phyloP scores from a whole-genome alignment of 2,888 invertebrate species.

The Ypsolopha scabrella region DNA sequence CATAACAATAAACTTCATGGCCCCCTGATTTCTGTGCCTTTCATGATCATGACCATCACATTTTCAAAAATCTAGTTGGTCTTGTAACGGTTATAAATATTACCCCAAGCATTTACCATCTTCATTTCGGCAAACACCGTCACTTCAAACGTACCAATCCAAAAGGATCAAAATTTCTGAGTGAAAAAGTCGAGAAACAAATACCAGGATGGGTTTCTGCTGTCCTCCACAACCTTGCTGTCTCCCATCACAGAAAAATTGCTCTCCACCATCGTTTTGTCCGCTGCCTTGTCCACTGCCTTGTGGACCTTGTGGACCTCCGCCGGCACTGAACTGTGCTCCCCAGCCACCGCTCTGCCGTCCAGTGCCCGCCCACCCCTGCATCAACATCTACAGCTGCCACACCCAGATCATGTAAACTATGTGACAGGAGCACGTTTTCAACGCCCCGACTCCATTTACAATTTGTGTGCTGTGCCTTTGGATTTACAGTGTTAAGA shows the following conservation, averaged over 20 bases:
- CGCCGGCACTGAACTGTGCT: conserved; percentile 28
- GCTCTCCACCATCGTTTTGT: too few species aligned
- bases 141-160: not conserved
- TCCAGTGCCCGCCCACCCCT: conserved; percentile 33
- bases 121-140: not conserved
- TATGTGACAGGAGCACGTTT: too few species aligned
- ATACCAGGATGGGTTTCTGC: too few species aligned
- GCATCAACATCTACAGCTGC: conserved; percentile 60
- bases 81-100: not conserved
- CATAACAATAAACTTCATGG: too few species aligned
- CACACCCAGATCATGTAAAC: conserved; percentile 53
- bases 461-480: too few species aligned
- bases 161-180: not conserved
- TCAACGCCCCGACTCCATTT: too few species aligned
- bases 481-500: too few species aligned
- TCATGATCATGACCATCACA: too few species aligned
- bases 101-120: not conserved
- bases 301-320: conserved; percentile 13
- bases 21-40: too few species aligned
- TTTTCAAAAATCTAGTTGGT: not conserved
- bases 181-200: not conserved
- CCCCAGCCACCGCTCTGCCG: conserved; percentile 19
- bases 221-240: too few species aligned
- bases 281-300: not conserved
- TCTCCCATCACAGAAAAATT: too few species aligned